These are phyloP conservation scores for Chaenogobius annularis DNA, from an alignment of 2,113 vertebrate genomes.

Conservation along the genomic window DNA sequence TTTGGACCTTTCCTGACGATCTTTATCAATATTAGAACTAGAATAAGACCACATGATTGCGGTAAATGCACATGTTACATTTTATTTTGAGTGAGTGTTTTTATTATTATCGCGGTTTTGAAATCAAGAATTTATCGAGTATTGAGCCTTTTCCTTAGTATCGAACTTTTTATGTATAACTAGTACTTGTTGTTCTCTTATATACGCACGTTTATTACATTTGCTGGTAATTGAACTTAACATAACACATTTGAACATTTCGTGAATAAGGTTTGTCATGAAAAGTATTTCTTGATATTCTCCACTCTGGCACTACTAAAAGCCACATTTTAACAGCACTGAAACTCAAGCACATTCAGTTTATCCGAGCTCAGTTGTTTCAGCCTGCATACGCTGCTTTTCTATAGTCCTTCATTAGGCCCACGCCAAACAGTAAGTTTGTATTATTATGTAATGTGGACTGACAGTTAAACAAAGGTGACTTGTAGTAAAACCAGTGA, in stretches of 20 bases:
- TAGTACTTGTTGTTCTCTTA: neutral
- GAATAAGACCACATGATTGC: too few relatives aligned
- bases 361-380: neutral
- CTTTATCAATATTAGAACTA: too few relatives aligned
- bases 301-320: too few relatives aligned
- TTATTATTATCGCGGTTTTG: neutral
- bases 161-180: neutral
- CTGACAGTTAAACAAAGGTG: slow-evolving; percentile 25
- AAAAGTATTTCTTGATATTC: too few relatives aligned
- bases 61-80: too few relatives aligned
- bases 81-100: too few relatives aligned
- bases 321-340: neutral
- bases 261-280: too few relatives aligned
- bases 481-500: neutral
- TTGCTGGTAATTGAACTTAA: neutral
- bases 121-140: neutral
- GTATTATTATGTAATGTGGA: slow-evolving; percentile 7
- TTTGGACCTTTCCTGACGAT: too few relatives aligned
- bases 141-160: neutral
- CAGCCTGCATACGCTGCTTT: slow-evolving; percentile 7
- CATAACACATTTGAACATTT: too few relatives aligned
- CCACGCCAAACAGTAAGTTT: neutral
- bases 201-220: neutral
- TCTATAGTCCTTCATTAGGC: slow-evolving; percentile 40
- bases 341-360: neutral